Evolutionary conservation across 2,113 vertebrate genomes (phyloP).

Genomic region (Gila orcuttii): DNA sequence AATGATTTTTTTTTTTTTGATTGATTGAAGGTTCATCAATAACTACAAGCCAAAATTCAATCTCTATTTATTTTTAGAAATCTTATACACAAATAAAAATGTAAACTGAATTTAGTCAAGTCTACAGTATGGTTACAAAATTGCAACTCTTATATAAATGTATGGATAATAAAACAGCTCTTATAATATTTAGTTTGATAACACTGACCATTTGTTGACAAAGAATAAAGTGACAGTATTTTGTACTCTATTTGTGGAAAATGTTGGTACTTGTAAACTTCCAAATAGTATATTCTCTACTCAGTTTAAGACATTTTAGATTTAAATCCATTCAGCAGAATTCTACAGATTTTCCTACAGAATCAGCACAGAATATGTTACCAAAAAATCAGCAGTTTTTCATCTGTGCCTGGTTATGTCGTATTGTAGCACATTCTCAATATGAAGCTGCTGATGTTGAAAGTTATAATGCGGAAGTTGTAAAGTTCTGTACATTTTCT

Average conservation of each 20-base stretch:
- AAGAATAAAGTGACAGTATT: not conserved
- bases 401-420: too few relatives aligned
- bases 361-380: not conserved
- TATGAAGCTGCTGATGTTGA: not conserved
- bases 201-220: not conserved
- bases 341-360: not conserved
- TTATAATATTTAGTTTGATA: not conserved
- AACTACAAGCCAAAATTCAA: not conserved
- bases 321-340: not conserved
- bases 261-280: not conserved
- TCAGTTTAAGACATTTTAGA: not conserved
- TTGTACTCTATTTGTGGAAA: not conserved
- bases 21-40: too few relatives aligned
- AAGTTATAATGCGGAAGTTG: not conserved
- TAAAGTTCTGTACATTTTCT: constrained; percentile 4
- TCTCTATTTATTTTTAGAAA: not conserved
- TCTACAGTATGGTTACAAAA: not conserved
- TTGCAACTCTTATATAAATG: not conserved
- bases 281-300: not conserved
- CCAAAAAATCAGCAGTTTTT: not conserved
- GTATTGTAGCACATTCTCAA: not conserved
- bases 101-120: not conserved
- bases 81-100: not conserved
- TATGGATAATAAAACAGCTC: not conserved
- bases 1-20: not conserved